phyloP scores from a whole-genome alignment of 1,140 invertebrate species.

The Drosophila sturtevanti region DNA sequence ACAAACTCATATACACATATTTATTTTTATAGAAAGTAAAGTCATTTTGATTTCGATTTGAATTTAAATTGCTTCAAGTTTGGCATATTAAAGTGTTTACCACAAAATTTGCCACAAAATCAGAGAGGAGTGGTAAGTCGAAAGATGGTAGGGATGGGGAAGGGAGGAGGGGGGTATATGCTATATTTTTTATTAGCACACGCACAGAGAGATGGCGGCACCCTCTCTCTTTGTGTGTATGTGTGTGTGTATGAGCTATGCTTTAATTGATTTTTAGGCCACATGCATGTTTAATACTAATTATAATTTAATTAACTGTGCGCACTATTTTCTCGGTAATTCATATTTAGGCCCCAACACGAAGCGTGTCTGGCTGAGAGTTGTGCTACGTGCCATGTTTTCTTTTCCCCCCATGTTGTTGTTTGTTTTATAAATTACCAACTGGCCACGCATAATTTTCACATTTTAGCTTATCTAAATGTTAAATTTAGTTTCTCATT shows the following conservation, averaged over 20 bases:
- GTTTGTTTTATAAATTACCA: slow-evolving; percentile 74
- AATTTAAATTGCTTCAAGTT: slow-evolving; percentile 65
- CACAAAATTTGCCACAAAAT: slow-evolving; percentile 37
- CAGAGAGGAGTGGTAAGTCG: not conserved
- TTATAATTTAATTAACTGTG: slow-evolving; percentile 80
- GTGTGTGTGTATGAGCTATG: slow-evolving; percentile 25
- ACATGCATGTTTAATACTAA: slow-evolving; percentile 64
- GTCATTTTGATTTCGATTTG: slow-evolving; percentile 71
- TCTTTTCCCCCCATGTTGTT: no score
- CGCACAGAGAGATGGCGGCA: slow-evolving; percentile 3
- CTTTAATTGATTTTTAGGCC: slow-evolving; percentile 66
- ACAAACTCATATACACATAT: slow-evolving; percentile 25
- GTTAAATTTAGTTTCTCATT: slow-evolving; percentile 80
- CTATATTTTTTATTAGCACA: slow-evolving; percentile 3
- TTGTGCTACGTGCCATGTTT: slow-evolving; percentile 10
- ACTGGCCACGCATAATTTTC: slow-evolving; percentile 69
- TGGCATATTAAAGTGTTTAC: slow-evolving; percentile 65
- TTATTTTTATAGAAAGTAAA: slow-evolving; percentile 49
- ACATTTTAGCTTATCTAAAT: slow-evolving; percentile 78
- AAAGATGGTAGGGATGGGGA: not conserved
- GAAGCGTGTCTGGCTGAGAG: slow-evolving; percentile 27
- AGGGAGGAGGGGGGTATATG: not conserved
- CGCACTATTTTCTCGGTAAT: slow-evolving; percentile 73
- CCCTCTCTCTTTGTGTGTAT: not conserved
- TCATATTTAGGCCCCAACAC: slow-evolving; percentile 66